These are phyloP conservation scores for Eupithecia abbreviata DNA, from an alignment of 2,888 invertebrate genomes.

Conservation along the genomic window DNA sequence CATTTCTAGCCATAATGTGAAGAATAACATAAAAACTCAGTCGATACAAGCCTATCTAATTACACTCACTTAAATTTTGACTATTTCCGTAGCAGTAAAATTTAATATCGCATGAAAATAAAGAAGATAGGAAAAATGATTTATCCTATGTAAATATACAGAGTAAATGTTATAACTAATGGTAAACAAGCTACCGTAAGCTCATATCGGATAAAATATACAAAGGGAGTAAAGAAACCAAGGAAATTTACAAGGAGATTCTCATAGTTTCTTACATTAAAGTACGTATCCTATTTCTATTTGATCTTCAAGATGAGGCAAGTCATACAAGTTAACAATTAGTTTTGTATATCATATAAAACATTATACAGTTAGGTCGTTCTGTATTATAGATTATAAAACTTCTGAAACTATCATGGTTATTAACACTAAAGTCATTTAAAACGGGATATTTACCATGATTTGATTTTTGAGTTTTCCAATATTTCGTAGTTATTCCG, in stretches of 20 bases:
- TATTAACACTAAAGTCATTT: too few relatives aligned
- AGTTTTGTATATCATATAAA: too few relatives aligned
- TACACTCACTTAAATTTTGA: constrained; percentile 33
- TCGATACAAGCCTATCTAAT: constrained; percentile 45
- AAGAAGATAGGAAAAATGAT: constrained; percentile 40
- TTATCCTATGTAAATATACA: constrained; percentile 46
- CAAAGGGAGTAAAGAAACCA: constrained; percentile 20
- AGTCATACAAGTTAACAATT: neutral
- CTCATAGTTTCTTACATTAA: neutral
- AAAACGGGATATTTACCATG: too few relatives aligned
- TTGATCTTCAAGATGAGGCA: neutral
- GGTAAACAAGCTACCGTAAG: constrained; percentile 44
- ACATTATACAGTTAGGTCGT: too few relatives aligned
- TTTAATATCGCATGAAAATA: constrained; percentile 24
- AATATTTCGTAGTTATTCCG: too few relatives aligned
- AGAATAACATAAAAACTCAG: constrained; percentile 44
- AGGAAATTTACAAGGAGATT: constrained; percentile 25
- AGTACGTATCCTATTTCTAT: neutral
- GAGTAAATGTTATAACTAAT: constrained; percentile 47
- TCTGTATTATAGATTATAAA: neutral
- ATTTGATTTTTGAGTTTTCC: too few relatives aligned
- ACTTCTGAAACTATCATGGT: too few relatives aligned
- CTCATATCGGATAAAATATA: constrained; percentile 41
- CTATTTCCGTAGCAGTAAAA: constrained; percentile 33
- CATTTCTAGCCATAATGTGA: constrained; percentile 41